phyloP scores from a whole-genome alignment of 2,797 vertebrate species.

The Fringilla coelebs region DNA sequence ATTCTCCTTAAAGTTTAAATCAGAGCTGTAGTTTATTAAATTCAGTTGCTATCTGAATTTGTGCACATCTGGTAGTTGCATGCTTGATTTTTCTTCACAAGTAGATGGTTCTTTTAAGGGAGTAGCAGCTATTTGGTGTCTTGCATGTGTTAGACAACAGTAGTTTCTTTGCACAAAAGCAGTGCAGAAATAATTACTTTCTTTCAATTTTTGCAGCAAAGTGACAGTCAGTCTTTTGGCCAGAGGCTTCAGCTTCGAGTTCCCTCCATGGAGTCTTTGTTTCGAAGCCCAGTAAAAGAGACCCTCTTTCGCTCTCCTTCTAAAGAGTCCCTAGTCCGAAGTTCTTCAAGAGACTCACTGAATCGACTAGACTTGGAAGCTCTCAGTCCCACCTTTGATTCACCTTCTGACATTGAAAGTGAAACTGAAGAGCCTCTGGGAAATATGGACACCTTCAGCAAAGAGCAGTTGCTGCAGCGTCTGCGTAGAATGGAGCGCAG shows the following conservation, averaged over 20 bases:
- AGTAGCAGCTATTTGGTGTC: neutral
- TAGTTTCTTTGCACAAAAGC: neutral
- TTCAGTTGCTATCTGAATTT: neutral
- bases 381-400: slow-evolving; percentile 77
- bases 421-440: slow-evolving; percentile 86
- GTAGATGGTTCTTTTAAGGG: neutral
- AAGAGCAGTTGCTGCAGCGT: slow-evolving; percentile 87
- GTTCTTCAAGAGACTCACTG: slow-evolving; percentile 89
- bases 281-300: slow-evolving; percentile 86
- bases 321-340: slow-evolving; percentile 87
- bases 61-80: neutral
- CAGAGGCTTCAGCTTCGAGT: slow-evolving; percentile 93
- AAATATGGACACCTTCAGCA: slow-evolving; percentile 79
- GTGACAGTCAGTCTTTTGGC: slow-evolving; percentile 83
- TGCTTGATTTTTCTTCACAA: neutral
- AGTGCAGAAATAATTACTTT: neutral
- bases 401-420: slow-evolving; percentile 91
- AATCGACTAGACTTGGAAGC: slow-evolving; percentile 80
- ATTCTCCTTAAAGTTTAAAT: neutral
- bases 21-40: neutral
- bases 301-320: slow-evolving; percentile 87
- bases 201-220: slow-evolving; percentile 74
- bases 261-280: slow-evolving; percentile 91
- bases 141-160: neutral
- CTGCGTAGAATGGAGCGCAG: slow-evolving; percentile 86